Evolutionary conservation across 2,888 invertebrate genomes (phyloP).

Genomic region (Amblyjoppa fuscipennis): DNA sequence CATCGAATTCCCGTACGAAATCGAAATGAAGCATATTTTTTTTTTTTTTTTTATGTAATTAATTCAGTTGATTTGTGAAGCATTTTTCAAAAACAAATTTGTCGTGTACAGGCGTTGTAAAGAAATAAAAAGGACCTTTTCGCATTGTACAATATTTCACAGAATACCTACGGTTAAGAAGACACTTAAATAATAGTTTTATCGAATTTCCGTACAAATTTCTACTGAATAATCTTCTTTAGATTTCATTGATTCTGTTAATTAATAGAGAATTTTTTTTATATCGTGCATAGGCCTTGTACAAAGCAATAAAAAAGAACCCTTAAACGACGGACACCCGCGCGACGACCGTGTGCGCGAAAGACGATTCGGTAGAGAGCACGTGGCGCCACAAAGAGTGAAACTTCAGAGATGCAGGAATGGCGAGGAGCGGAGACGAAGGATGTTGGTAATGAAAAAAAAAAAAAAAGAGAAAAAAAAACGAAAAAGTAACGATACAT

Average conservation of each 20-base stretch:
- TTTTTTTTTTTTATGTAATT: too few species aligned
- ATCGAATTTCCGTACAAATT: not conserved
- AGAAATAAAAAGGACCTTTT: not conserved
- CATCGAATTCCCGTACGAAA: not conserved
- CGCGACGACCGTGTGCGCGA: not conserved
- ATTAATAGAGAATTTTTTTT: too few species aligned
- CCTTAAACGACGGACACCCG: not conserved
- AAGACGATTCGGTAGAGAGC: not conserved
- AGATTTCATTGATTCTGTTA: too few species aligned
- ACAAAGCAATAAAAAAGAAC: too few species aligned
- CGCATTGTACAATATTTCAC: conserved; percentile 16
- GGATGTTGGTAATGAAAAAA: conserved; percentile 14
- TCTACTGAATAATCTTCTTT: not conserved
- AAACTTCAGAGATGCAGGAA: not conserved
- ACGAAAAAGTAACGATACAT: conserved; percentile 1
- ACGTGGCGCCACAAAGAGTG: conserved; percentile 4
- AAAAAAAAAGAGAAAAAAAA: not conserved
- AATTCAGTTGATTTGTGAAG: too few species aligned
- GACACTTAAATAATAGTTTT: not conserved
- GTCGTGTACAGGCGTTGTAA: too few species aligned
- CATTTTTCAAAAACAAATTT: too few species aligned
- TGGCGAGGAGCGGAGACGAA: conserved; percentile 14
- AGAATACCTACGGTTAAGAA: not conserved
- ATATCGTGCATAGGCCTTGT: too few species aligned
- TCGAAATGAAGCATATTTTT: too few species aligned